Evolutionary conservation across 2,113 vertebrate genomes (phyloP).

Genomic region (western clawed frog (Xenopus tropicalis)): UCB_Xtro_10.0 CM004447.2:22307501-22308000

Average conservation of each 20-base stretch:
- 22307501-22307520: too few species aligned
- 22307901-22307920: not conserved
- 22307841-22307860: not conserved
- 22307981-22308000: not conserved
- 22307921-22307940: not conserved
- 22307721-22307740: not conserved
- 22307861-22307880: not conserved
- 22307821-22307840: too few species aligned
- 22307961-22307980: not conserved
- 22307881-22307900: not conserved
- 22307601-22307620: not conserved
- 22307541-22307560: not conserved
- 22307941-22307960: not conserved
- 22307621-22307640: not conserved
- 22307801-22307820: not conserved
- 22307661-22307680: not conserved
- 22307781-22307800: slow-evolving; percentile 18
- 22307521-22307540: not conserved
- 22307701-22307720: not conserved
- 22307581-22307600: not conserved
- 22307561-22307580: not conserved
- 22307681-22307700: too few species aligned
- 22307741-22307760: not conserved
- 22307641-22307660: not conserved
- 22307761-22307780: not conserved